phyloP scores from a whole-genome alignment of 1,140 invertebrate species.

The Lepidotrigona ventralis region DNA sequence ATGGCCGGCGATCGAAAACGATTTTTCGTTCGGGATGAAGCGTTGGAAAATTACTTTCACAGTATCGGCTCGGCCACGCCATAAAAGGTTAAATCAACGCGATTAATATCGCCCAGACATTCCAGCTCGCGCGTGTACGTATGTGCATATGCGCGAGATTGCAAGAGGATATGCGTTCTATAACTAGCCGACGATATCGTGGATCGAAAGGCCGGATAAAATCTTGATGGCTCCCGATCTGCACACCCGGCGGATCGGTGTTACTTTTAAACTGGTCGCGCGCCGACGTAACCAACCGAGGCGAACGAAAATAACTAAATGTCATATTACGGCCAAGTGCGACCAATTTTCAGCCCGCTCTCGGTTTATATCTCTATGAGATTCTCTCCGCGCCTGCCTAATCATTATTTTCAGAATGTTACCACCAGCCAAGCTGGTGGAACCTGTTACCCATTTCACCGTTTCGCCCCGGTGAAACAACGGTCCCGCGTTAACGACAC shows the following conservation, averaged over 20 bases:
- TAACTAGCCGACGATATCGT: not conserved
- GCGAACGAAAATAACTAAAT: slow-evolving; percentile 17
- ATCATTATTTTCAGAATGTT: not conserved
- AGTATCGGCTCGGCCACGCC: not conserved
- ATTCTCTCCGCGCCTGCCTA: not conserved
- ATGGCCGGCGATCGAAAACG: not conserved
- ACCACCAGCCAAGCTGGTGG: not conserved
- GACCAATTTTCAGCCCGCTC: slow-evolving; percentile 30
- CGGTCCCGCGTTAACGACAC: not conserved
- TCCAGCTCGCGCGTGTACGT: not conserved
- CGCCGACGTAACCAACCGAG: not conserved
- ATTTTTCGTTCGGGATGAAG: not conserved
- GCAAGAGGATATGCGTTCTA: not conserved
- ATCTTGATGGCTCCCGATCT: not conserved
- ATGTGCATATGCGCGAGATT: not conserved
- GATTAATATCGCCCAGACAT: not conserved
- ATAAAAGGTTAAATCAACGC: slow-evolving; percentile 5
- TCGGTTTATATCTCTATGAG: not conserved
- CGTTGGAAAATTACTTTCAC: not conserved
- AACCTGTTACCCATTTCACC: not conserved
- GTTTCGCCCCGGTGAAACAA: not conserved
- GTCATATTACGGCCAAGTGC: slow-evolving; percentile 32
- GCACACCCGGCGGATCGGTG: too few species aligned
- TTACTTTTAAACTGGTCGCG: not conserved
- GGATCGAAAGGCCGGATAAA: slow-evolving; percentile 10